phyloP scores from a whole-genome alignment of 1,140 invertebrate species.

The Propsilocerus akamusi region DNA sequence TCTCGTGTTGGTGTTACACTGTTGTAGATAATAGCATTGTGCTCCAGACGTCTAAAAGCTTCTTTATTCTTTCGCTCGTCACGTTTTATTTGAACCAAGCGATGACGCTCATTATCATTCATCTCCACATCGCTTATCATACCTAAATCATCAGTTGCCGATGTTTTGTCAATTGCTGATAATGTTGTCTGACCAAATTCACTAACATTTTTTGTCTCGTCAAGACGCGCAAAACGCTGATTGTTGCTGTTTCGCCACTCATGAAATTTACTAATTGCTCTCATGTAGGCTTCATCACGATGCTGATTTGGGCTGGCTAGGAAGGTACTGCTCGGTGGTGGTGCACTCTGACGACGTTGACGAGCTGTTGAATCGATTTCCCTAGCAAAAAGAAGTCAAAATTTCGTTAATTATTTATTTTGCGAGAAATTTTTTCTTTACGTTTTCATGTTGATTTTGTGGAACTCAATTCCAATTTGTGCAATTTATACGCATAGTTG shows the following conservation, averaged over 20 bases:
- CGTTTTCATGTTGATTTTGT: too few species aligned
- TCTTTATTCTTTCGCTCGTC: background rate
- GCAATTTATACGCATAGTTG: too few species aligned
- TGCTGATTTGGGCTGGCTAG: background rate
- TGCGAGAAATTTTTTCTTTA: too few species aligned
- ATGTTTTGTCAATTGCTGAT: background rate
- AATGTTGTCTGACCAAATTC: background rate
- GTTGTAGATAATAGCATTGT: background rate
- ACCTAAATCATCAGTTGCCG: background rate
- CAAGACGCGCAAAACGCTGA: background rate
- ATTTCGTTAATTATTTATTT: too few species aligned
- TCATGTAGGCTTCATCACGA: slow-evolving; percentile 1
- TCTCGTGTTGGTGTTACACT: background rate
- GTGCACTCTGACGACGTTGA: slow-evolving; percentile 5
- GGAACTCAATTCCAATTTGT: too few species aligned
- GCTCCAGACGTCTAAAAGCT: too few species aligned
- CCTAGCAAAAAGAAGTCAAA: too few species aligned
- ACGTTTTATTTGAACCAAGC: background rate
- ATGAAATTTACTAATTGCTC: slow-evolving; percentile 2
- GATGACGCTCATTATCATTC: background rate
- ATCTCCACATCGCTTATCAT: background rate
- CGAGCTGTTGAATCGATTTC: background rate
- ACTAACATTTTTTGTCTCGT: background rate
- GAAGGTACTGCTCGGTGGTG: background rate
- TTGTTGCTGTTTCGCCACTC: slow-evolving; percentile 1